A percentile compares a stretch with the other conserved stretches of the same genome.
Evolutionary conservation across 2,888 invertebrate genomes (phyloP).

Genomic region (Leptopterna dolabrata): DNA sequence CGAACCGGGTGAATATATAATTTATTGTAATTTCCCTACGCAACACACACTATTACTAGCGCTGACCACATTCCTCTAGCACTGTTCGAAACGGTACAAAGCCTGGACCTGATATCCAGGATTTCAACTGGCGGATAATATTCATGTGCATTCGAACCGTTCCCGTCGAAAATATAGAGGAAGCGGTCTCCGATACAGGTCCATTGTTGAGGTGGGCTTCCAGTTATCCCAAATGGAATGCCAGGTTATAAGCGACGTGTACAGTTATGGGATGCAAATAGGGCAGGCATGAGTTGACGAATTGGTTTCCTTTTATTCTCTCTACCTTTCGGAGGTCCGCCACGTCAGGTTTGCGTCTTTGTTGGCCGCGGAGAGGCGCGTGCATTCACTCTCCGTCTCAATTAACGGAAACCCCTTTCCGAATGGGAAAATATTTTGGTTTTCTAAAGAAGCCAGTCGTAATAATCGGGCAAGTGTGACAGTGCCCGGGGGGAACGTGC

Average conservation of each 20-base stretch:
- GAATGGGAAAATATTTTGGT: conserved; percentile 42
- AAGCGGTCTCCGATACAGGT: background rate
- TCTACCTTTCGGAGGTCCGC: background rate
- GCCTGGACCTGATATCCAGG: background rate
- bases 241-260: conserved; percentile 22
- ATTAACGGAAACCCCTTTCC: conserved; percentile 40
- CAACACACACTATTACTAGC: too few relatives aligned
- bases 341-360: conserved; percentile 28
- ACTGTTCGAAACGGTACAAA: too few relatives aligned
- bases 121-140: background rate
- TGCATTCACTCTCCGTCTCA: conserved; percentile 47
- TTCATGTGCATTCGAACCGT: background rate
- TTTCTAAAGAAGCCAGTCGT: conserved; percentile 37
- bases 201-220: conserved; percentile 5
- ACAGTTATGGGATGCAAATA: conserved; percentile 51
- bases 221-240: conserved; percentile 43
- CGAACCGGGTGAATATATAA: too few relatives aligned
- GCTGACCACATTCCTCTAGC: too few relatives aligned
- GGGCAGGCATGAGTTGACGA: conserved; percentile 48
- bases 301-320: conserved; percentile 33
- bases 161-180: background rate
- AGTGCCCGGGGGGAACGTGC: conserved; percentile 32
- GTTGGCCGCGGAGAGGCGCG: conserved; percentile 9
- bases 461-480: conserved; percentile 50
- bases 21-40: too few relatives aligned